These are phyloP conservation scores for Elaeidobius kamerunicus DNA, from an alignment of 2,888 invertebrate genomes.

Conservation along the genomic window DNA sequence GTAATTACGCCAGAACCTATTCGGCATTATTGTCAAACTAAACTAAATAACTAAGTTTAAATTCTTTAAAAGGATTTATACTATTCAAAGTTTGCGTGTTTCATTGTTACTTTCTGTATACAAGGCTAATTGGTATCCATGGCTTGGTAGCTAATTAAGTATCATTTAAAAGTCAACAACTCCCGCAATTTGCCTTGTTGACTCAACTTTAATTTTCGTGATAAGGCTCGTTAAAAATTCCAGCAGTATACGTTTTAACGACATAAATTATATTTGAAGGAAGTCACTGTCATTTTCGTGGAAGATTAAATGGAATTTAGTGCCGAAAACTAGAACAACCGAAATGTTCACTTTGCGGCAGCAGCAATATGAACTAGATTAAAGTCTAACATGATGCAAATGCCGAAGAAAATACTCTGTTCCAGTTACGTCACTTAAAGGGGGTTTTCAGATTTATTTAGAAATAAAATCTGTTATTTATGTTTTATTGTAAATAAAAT, in stretches of 20 bases:
- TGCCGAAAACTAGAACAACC: constrained; percentile 19
- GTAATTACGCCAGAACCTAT: too few relatives aligned
- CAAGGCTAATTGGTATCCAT: constrained; percentile 14
- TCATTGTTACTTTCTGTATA: neutral
- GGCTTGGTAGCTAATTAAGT: constrained; percentile 11
- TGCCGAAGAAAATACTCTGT: constrained; percentile 4
- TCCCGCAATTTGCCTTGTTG: constrained; percentile 8
- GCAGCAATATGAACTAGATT: constrained; percentile 15
- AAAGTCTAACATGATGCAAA: constrained; percentile 18
- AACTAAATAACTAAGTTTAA: too few relatives aligned
- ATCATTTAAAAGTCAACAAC: constrained; percentile 18
- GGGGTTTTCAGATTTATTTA: neutral
- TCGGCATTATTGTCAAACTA: too few relatives aligned
- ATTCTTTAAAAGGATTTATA: too few relatives aligned
- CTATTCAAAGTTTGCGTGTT: constrained; percentile 4
- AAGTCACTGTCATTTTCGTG: constrained; percentile 21
- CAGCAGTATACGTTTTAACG: constrained; percentile 11
- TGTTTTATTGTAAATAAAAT: neutral
- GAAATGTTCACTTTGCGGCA: constrained; percentile 17
- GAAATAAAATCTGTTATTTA: neutral
- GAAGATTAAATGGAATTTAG: constrained; percentile 13
- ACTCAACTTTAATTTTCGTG: constrained; percentile 14
- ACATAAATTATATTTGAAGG: constrained; percentile 12
- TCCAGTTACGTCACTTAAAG: neutral
- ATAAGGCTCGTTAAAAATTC: constrained; percentile 20